phyloP scores from a whole-genome alignment of 2,797 vertebrate genomes.

The Adelosebastes latens region DNA sequence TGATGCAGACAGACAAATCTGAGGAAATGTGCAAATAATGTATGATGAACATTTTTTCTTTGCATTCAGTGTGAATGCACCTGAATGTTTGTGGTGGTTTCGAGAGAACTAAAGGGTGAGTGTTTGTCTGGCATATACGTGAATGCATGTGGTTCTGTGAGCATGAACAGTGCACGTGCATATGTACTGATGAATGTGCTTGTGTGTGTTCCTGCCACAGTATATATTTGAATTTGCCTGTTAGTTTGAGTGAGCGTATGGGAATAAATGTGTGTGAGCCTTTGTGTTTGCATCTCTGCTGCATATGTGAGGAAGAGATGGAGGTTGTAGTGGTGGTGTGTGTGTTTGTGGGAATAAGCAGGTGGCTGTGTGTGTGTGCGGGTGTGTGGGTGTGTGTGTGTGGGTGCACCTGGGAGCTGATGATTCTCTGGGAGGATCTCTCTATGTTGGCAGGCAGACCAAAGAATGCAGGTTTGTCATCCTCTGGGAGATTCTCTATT shows the following conservation, averaged over 20 bases:
- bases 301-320: not conserved
- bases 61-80: not conserved
- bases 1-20: not conserved
- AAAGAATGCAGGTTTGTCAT: conserved; percentile 94
- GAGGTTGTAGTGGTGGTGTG: not conserved
- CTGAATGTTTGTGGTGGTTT: not conserved
- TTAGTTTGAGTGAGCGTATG: not conserved
- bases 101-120: not conserved
- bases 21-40: not conserved
- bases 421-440: conserved; percentile 92
- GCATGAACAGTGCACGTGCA: not conserved
- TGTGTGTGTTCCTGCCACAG: not conserved
- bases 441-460: conserved; percentile 96
- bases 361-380: not conserved
- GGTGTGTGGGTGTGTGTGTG: conserved; percentile 4
- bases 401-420: conserved; percentile 89
- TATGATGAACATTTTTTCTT: not conserved
- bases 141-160: not conserved
- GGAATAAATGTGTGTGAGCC: not conserved
- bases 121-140: not conserved
- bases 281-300: not conserved
- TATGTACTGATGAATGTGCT: not conserved
- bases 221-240: not conserved
- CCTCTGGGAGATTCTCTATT: conserved; percentile 94
- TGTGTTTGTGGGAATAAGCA: not conserved